phyloP scores from a whole-genome alignment of 1,140 invertebrate species.

The Bombyx mandarina region DNA sequence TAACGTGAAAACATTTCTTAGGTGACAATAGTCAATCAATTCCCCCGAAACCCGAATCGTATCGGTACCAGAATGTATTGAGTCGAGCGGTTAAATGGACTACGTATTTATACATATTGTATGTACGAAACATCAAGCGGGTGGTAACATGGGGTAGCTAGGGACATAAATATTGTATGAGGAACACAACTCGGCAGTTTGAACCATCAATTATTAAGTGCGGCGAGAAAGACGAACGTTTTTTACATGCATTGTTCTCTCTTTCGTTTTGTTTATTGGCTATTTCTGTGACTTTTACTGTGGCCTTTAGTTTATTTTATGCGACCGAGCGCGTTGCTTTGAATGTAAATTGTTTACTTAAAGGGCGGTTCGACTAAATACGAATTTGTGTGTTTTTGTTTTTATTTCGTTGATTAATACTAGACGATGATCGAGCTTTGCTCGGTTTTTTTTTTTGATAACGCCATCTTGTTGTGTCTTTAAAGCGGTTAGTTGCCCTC shows the following conservation, averaged over 20 bases:
- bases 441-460: too few relatives aligned
- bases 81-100: conserved; percentile 19
- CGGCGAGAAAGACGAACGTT: conserved; percentile 45
- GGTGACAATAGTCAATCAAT: conserved; percentile 17
- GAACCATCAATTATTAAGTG: conserved; percentile 62
- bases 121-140: conserved; percentile 34
- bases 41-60: conserved; percentile 18
- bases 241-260: conserved; percentile 59
- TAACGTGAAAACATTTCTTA: neutral
- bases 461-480: too few relatives aligned
- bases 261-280: conserved; percentile 41
- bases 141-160: conserved; percentile 51
- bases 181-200: conserved; percentile 70
- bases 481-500: too few relatives aligned
- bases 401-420: too few relatives aligned
- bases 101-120: conserved; percentile 30
- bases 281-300: conserved; percentile 46
- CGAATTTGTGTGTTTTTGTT: neutral
- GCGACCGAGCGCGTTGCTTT: conserved; percentile 9
- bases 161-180: conserved; percentile 64
- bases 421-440: too few relatives aligned
- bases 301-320: conserved; percentile 43
- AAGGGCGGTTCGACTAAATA: neutral
- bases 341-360: conserved; percentile 9
- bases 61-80: conserved; percentile 24